These are phyloP conservation scores for Gallinago paraguaiae DNA, from an alignment of 2,113 vertebrate species.

Conservation along the genomic window DNA sequence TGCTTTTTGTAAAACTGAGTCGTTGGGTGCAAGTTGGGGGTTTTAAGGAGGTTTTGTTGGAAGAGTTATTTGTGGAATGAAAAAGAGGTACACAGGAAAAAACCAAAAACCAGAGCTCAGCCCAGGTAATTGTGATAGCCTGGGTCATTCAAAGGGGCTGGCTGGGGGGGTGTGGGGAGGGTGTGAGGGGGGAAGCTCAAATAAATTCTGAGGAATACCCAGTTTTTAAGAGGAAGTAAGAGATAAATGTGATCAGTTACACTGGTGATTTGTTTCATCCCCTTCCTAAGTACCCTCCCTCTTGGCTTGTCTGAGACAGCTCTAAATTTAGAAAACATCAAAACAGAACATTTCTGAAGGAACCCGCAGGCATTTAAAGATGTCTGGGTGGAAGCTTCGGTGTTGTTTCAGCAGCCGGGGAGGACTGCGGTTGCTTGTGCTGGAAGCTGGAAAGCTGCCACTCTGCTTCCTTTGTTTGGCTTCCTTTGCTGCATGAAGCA, in stretches of 20 bases:
- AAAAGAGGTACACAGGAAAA: background rate
- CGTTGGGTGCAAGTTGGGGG: background rate
- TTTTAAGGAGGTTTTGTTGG: background rate
- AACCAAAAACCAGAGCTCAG: background rate
- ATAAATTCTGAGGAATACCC: background rate
- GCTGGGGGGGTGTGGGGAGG: rapidly evolving
- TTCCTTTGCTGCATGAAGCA: background rate
- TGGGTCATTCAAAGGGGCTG: rapidly evolving
- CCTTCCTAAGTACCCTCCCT: background rate
- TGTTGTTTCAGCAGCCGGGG: background rate
- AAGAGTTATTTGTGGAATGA: background rate
- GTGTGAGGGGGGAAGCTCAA: background rate
- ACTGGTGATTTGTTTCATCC: background rate
- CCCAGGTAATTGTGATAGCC: background rate
- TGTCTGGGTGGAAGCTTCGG: background rate
- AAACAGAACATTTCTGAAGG: background rate
- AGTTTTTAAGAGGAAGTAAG: background rate
- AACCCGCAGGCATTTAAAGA: background rate
- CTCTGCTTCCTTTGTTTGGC: background rate
- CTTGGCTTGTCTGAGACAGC: background rate
- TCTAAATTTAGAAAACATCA: background rate
- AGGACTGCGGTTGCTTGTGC: background rate
- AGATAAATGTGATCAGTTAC: background rate
- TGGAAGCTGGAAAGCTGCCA: background rate
- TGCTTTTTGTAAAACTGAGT: background rate